These are phyloP conservation scores for Halyomorpha halys DNA, from an alignment of 1,140 invertebrate genomes.

Conservation along the genomic window DNA sequence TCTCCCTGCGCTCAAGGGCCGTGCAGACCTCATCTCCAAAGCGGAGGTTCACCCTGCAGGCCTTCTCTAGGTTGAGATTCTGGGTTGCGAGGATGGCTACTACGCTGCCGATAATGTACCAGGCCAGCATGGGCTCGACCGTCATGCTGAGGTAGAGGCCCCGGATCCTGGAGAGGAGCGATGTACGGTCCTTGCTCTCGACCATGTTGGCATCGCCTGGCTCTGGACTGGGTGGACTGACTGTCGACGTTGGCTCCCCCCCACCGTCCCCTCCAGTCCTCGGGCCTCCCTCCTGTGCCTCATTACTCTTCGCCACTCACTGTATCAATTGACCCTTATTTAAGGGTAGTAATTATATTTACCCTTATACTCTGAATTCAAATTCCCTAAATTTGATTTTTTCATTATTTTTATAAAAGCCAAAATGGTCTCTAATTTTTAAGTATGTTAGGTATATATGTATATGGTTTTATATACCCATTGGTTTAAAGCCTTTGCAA, in stretches of 20 bases:
- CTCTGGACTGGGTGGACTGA: background rate
- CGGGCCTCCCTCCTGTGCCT: background rate
- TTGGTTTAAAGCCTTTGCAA: too few relatives aligned
- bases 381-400: too few relatives aligned
- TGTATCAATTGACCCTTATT: too few relatives aligned
- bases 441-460: too few relatives aligned
- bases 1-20: conserved; percentile 55
- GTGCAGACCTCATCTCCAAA: conserved; percentile 60
- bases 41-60: conserved; percentile 65
- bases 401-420: too few relatives aligned
- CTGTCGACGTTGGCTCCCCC: background rate
- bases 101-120: conserved; percentile 69
- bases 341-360: too few relatives aligned
- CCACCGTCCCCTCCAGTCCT: background rate
- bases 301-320: background rate
- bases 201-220: background rate
- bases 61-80: conserved; percentile 76
- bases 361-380: too few relatives aligned
- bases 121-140: conserved; percentile 67
- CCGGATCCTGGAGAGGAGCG: conserved; percentile 33
- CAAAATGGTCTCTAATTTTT: too few relatives aligned
- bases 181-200: conserved; percentile 26
- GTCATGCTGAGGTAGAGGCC: conserved; percentile 49
- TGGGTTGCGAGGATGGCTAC: conserved; percentile 63
- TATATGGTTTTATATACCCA: too few relatives aligned